Base-by-base conservation (phyloP, 2,888 invertebrate species). In the Drepana falcataria region DNA sequence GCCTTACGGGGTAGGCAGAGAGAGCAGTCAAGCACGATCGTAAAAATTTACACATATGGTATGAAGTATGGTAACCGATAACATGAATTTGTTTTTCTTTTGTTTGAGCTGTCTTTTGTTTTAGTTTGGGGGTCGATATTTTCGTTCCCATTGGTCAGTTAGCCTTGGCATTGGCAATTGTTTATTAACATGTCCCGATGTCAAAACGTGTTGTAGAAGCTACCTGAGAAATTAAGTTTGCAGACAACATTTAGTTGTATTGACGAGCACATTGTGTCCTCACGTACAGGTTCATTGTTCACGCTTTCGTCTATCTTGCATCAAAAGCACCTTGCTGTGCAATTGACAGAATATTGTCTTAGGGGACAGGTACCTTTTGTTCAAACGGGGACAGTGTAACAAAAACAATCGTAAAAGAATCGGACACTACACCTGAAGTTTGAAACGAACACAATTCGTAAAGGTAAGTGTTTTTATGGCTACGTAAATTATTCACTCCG, bases 321-420 rank as follows among this genome's bases (percentile, higher is more conserved):
- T 79, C 75, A 66, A 80, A 79, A 77, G 75, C 81, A 83, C 81
- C 84, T 82, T 79, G 81, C 83, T 67, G 78, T 71, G 83, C 81
- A 85, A 88, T 87, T 84, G 81, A 75, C 68, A 66, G 76, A 72
- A 78, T 81, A 85, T 88, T 90, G 87, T 89, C 80, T 86, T 81
- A 82, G 70, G 73, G 56, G 64, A 82, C 88, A 87, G 89, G 90
- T 89, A 87, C 68, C 57, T 60, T 70, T 77, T 71, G 74, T 82
- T 84, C 44, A 75, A 76, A 63, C 61, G 55, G 62, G 69, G 61
- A 75, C 72, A 73, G 60, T 66, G 54, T 58, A 60, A 56, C 61
- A 60, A 60, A 64, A 69, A 64, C 58, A 64, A 65, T 66, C 65
- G 54, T 56, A 60, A 64, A 78, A 79, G 79, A 75, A 69, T 61